Conservation (phyloP, 1,140 invertebrate genomes). For the Reticulitermes speratus region DNA sequence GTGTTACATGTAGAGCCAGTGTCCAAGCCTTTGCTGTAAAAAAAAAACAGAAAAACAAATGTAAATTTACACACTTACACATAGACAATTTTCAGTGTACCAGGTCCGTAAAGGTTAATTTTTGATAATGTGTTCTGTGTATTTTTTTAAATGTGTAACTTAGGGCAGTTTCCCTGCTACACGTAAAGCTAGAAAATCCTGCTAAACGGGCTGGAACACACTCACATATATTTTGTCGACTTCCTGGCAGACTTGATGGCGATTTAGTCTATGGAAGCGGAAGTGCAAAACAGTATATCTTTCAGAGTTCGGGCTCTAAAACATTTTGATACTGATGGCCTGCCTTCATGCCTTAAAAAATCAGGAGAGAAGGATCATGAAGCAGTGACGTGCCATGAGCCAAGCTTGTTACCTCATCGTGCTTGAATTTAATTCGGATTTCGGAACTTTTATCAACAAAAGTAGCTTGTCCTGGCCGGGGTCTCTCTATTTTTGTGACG, state of each 20-base stretch:
- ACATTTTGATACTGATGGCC: neutral
- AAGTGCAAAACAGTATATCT: neutral
- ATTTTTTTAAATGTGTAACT: slow-evolving; percentile 1
- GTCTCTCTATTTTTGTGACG: no score
- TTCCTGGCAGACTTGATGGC: neutral
- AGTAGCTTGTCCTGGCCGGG: no score
- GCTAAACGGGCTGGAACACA: neutral
- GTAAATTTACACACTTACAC: neutral
- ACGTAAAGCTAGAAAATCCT: neutral
- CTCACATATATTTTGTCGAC: neutral
- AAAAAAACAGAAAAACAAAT: neutral
- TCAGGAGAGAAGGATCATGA: no score
- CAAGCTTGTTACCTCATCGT: no score
- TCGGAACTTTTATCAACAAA: no score
- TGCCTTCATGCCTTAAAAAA: neutral
- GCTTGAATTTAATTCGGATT: no score
- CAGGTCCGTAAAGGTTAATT: neutral
- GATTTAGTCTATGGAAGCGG: neutral
- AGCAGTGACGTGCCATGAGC: no score
- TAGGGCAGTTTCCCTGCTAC: neutral
- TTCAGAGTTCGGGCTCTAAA: neutral
- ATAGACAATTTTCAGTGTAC: neutral
- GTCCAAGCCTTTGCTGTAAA: neutral
- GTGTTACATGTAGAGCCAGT: neutral
- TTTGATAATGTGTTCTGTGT: neutral